Base-by-base conservation (phyloP, 1,140 invertebrate species). In the Drosophila repletoides region DNA sequence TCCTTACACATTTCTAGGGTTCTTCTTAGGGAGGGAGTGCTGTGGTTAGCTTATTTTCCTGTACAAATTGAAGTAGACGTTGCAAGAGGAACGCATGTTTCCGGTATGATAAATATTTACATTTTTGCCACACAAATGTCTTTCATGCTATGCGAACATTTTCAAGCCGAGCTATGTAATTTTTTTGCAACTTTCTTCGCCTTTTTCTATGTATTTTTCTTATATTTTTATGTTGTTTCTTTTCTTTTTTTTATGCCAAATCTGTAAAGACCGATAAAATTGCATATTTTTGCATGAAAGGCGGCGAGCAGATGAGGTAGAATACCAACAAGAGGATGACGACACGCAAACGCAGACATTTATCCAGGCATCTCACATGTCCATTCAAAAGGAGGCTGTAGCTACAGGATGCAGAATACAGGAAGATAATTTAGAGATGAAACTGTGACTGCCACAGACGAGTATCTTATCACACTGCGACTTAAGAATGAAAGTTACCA, bases 221-320 rank as follows among this genome's bases (percentile, higher is more conserved):
- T 21, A 29, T 55, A 24, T 69, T 51, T 33, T 46, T 53, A 63
- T 55, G 12, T 43, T 49, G 36, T 5, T 43, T 38, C 28, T 24
- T 53, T 46, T 24, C 19, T 45, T 31, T 49, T 40, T 21, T 33
- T 33, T 60, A 56, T 69, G 67, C 72, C 17, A 87, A 86, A 86
- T 86, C 80, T 86, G 80, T 86, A 87, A 86, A 76, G 80, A 86
- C 81, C 80, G 80, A 86, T 86, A 86, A 86, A 86, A 86, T 86
- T 86, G 80, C 80, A 86, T 86, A 86, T 87, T 87, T 87, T 87
- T 63, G 81, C 72, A 81, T 86, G 81, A 73, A 75, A 86, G 71
- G 76, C 63, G 66, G 69, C 59, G 60, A 48, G 19, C 56, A 60
- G n/a, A 14, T 31, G 53, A 43, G 34, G 14, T 29, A 31, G 41